phyloP scores from a whole-genome alignment of 2,888 invertebrate species.

The Dicyrtoma fusca region DNA sequence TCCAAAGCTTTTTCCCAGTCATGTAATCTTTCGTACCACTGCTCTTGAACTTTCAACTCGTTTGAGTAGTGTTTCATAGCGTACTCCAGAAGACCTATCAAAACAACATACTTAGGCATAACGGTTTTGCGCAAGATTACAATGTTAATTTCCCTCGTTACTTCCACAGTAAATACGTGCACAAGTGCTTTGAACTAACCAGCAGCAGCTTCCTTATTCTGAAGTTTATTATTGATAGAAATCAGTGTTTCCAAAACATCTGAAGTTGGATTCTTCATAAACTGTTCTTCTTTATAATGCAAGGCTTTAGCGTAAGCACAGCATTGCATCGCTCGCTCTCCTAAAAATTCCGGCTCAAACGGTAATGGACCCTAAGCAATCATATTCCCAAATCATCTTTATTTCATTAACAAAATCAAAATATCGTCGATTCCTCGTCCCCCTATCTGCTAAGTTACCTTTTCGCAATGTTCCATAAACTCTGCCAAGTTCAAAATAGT shows the following conservation, averaged over 20 bases:
- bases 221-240: conserved; percentile 95
- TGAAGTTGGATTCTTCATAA: conserved; percentile 77
- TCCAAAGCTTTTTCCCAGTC: conserved; percentile 97
- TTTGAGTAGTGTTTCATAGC: conserved; percentile 80
- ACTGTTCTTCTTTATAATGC: conserved; percentile 92
- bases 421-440: too few species aligned
- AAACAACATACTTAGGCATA: neutral
- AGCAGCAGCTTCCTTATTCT: conserved; percentile 97
- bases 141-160: too few species aligned
- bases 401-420: neutral
- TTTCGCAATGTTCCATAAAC: conserved; percentile 99
- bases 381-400: neutral
- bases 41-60: conserved; percentile 71
- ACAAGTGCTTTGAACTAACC: too few species aligned
- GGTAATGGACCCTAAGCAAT: conserved; percentile 78
- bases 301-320: conserved; percentile 81
- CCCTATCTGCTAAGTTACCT: too few species aligned
- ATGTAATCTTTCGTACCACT: conserved; percentile 98
- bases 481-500: conserved; percentile 96
- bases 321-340: conserved; percentile 93
- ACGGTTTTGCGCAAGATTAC: neutral
- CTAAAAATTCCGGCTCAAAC: conserved; percentile 81
- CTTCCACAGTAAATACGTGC: too few species aligned
- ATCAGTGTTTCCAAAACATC: conserved; percentile 92
- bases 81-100: conserved; percentile 72